These are phyloP conservation scores for Sabatieria punctata DNA, from an alignment of 2,888 invertebrate species.

Conservation along the genomic window DNA sequence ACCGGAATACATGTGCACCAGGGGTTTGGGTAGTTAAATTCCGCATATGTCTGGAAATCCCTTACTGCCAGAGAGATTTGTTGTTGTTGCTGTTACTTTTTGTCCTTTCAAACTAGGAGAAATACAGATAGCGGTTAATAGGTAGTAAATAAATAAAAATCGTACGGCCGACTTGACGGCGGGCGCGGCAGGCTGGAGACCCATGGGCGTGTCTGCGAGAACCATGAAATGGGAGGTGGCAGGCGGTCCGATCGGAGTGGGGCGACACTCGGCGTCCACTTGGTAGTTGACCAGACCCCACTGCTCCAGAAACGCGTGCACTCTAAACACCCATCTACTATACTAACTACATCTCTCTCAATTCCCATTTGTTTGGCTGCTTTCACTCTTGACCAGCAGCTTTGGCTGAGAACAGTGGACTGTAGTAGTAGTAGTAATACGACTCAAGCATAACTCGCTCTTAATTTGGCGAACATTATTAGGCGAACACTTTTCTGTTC, in stretches of 20 bases:
- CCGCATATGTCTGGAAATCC: neutral
- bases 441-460: no score
- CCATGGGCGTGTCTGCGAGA: conserved; percentile 90
- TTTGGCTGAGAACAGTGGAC: no score
- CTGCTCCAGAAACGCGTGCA: conserved; percentile 95
- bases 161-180: neutral
- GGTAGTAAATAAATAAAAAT: neutral
- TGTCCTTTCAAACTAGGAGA: neutral
- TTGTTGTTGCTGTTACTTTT: no score
- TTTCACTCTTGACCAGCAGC: no score
- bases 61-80: neutral
- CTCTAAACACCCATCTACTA: no score
- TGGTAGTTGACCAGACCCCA: conserved; percentile 94
- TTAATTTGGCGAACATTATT: no score
- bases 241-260: conserved; percentile 96
- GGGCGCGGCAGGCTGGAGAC: conserved; percentile 63
- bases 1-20: no score
- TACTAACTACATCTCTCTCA: no score
- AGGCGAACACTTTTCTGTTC: no score
- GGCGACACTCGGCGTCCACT: conserved; percentile 77
- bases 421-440: no score
- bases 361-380: no score
- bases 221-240: conserved; percentile 99
- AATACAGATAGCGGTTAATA: neutral
- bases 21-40: no score